Percentiles rank a stretch among this genome's conserved stretches.
Conservation (phyloP, 1,140 invertebrate genomes). For the Hestina assimilis region DNA sequence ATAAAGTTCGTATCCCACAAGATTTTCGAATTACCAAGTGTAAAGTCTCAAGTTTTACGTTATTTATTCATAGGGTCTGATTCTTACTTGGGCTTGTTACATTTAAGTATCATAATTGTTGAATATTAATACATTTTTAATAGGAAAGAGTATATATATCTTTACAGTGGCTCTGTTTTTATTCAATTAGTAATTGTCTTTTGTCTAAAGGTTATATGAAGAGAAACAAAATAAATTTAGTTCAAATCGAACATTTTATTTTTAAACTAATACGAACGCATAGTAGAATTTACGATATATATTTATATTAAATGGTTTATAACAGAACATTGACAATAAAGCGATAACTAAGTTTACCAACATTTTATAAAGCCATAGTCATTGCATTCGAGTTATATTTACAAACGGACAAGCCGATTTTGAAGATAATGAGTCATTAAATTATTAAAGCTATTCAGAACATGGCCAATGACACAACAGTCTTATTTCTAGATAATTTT, state of each 20-base stretch:
- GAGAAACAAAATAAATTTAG: conserved; percentile 41
- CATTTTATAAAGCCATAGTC: conserved; percentile 67
- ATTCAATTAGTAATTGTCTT: neutral
- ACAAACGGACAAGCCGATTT: conserved; percentile 47
- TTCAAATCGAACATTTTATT: conserved; percentile 75
- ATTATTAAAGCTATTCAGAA: conserved; percentile 72
- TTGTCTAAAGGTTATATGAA: neutral
- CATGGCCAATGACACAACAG: conserved; percentile 67
- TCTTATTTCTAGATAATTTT: conserved; percentile 57
- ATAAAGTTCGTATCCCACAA: conserved; percentile 67
- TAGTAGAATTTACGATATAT: conserved; percentile 76
- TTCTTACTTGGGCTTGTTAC: neutral
- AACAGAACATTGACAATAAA: conserved; percentile 76
- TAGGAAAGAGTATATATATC: too few relatives aligned
- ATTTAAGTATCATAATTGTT: neutral
- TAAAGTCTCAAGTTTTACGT: conserved; percentile 49
- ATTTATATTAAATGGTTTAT: conserved; percentile 71
- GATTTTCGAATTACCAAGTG: conserved; percentile 61
- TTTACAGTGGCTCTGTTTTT: too few relatives aligned
- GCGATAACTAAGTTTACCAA: conserved; percentile 70
- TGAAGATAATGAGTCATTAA: conserved; percentile 51
- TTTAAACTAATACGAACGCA: conserved; percentile 75
- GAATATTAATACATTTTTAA: neutral
- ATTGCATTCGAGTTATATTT: conserved; percentile 61
- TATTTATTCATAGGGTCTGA: conserved; percentile 64